Evolutionary conservation across 2,888 invertebrate genomes (phyloP).

Genomic region (Ellobium chinense): DNA sequence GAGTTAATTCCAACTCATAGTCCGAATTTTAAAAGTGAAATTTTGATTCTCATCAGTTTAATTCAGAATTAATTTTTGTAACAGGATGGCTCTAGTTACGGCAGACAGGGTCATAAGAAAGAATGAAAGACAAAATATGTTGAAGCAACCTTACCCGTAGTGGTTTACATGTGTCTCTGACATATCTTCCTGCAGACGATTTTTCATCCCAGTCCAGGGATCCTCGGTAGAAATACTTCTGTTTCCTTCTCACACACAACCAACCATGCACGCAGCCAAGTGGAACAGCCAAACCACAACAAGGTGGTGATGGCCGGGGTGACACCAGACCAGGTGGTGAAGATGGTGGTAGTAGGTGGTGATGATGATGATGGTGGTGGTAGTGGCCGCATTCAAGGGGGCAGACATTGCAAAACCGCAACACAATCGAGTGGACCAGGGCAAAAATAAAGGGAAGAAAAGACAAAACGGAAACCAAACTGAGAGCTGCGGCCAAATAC

Average conservation of each 20-base stretch:
- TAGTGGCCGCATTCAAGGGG: background rate
- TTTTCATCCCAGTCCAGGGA: constrained; percentile 99
- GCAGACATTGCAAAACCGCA: background rate
- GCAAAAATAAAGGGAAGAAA: background rate
- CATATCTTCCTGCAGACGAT: constrained; percentile 97
- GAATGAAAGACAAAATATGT: background rate
- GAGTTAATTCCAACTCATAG: no score
- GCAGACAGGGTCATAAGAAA: background rate
- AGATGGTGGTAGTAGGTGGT: background rate
- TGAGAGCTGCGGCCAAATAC: background rate
- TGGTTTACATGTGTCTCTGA: constrained; percentile 98
- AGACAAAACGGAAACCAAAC: constrained; percentile 17
- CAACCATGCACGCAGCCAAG: constrained; percentile 3
- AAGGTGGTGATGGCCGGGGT: background rate
- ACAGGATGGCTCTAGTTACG: background rate
- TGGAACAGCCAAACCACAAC: background rate
- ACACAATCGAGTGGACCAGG: background rate
- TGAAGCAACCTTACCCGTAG: constrained; percentile 87
- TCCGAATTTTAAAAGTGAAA: no score
- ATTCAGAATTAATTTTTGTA: no score
- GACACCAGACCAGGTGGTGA: background rate
- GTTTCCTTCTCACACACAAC: constrained; percentile 61
- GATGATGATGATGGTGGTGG: background rate
- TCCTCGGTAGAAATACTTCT: constrained; percentile 94
- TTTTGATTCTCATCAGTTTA: no score